Evolutionary conservation across 2,113 vertebrate species (phyloP).

Genomic region (Terrapene triunguis): DNA sequence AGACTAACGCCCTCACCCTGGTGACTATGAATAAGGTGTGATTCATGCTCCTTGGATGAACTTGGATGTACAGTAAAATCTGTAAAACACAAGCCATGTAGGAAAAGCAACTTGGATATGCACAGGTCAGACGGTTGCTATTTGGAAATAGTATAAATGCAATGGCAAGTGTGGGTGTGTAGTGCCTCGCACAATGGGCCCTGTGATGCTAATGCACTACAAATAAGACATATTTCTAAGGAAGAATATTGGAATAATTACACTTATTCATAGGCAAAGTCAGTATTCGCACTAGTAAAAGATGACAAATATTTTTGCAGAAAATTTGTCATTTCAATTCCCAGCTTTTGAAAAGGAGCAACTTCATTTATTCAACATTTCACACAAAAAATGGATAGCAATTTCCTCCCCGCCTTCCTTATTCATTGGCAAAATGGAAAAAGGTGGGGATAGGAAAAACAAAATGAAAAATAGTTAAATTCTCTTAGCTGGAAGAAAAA

Average conservation of each 20-base stretch:
- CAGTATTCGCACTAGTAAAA: background rate
- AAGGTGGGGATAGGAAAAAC: background rate
- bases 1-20: background rate
- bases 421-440: background rate
- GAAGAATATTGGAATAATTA: background rate
- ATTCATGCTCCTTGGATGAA: background rate
- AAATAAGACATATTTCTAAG: background rate
- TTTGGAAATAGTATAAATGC: background rate
- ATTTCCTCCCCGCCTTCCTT: background rate
- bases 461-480: background rate
- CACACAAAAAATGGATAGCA: background rate
- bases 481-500: too few species aligned
- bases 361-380: background rate
- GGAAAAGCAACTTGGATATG: background rate
- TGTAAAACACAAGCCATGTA: background rate
- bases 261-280: background rate
- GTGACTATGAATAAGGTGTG: background rate
- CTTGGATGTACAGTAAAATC: background rate
- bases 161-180: background rate
- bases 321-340: background rate
- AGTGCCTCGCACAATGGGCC: background rate
- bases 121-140: background rate
- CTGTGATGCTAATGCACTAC: background rate
- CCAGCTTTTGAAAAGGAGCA: background rate
- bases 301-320: background rate